These are phyloP conservation scores for Parthenolecanium corni DNA, from an alignment of 2,888 invertebrate genomes.

Conservation along the genomic window DNA sequence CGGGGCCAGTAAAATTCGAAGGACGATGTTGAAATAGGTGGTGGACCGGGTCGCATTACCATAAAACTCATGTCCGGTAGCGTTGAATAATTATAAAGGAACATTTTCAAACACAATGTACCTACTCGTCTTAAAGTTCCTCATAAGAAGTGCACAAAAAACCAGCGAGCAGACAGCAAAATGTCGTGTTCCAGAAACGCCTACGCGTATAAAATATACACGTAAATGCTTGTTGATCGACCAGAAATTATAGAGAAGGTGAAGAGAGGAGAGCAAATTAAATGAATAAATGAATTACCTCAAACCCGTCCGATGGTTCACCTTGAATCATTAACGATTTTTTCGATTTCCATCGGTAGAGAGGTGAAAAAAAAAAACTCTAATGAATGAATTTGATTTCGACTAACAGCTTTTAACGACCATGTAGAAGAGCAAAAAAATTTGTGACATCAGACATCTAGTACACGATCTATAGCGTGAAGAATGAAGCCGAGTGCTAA, in stretches of 20 bases:
- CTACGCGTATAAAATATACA: not conserved
- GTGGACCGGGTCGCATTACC: conserved; percentile 13
- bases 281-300: not conserved
- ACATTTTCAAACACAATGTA: conserved; percentile 14
- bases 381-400: too few relatives aligned
- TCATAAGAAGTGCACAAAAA: conserved; percentile 10
- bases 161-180: conserved; percentile 15
- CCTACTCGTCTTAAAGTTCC: conserved; percentile 11
- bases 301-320: too few relatives aligned
- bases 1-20: not conserved
- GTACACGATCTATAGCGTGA: too few relatives aligned
- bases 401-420: too few relatives aligned
- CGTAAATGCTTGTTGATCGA: not conserved
- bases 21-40: conserved; percentile 1
- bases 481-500: too few relatives aligned
- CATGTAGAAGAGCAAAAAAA: too few relatives aligned
- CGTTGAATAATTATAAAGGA: conserved; percentile 21
- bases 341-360: too few relatives aligned
- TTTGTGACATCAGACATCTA: too few relatives aligned
- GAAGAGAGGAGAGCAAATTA: not conserved
- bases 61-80: conserved; percentile 25
- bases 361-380: too few relatives aligned
- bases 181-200: not conserved
- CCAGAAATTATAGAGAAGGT: not conserved
- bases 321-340: too few relatives aligned